These are phyloP conservation scores for Neoitamus cyanurus DNA, from an alignment of 2,888 invertebrate species.

Conservation along the genomic window DNA sequence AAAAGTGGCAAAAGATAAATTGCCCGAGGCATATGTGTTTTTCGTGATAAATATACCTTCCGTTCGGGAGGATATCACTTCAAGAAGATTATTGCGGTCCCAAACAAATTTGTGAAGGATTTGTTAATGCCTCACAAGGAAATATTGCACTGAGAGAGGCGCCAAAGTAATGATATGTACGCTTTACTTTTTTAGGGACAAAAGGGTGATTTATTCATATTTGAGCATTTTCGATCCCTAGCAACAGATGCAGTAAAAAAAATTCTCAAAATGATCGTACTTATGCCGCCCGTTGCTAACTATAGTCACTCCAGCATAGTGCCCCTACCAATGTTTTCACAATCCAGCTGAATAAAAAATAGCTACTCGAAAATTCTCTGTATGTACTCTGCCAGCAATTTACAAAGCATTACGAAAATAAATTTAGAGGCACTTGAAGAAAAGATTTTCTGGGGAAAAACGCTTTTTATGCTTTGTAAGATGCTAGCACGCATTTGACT, in stretches of 20 bases:
- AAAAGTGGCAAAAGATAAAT: conserved; percentile 15
- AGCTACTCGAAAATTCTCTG: background rate
- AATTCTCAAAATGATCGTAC: background rate
- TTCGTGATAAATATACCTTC: conserved; percentile 14
- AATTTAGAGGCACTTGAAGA: background rate
- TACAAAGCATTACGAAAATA: background rate
- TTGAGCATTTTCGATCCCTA: background rate
- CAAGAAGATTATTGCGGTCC: background rate
- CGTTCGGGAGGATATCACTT: background rate
- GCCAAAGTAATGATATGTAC: background rate
- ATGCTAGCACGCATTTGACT: background rate
- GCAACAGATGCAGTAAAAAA: background rate
- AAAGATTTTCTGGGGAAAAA: background rate
- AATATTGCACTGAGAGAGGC: background rate
- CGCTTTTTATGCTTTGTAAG: background rate
- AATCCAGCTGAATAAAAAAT: background rate
- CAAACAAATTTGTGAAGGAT: conserved; percentile 3
- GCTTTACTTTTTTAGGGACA: background rate
- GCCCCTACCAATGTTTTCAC: background rate
- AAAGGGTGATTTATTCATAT: background rate
- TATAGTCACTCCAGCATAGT: background rate
- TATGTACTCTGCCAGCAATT: background rate
- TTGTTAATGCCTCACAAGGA: background rate
- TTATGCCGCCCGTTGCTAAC: background rate
- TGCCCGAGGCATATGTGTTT: conserved; percentile 20